Conservation (phyloP, 2,113 vertebrate species). For the Muscicapa adusta region DNA sequence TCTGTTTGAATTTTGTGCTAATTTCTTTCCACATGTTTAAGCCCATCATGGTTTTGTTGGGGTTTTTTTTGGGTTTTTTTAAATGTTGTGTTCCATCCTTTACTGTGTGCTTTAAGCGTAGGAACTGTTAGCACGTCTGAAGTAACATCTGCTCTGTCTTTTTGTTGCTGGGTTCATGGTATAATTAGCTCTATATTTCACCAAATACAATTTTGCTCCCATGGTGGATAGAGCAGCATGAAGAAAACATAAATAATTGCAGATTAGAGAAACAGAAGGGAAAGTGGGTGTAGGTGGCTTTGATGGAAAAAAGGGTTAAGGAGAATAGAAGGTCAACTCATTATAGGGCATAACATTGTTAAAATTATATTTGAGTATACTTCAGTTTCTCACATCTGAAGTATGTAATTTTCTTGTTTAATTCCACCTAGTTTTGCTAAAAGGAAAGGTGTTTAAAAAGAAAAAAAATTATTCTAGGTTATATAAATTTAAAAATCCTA, state of each 20-base stretch:
- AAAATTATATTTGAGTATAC: conserved; percentile 54
- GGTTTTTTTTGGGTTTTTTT: conserved; percentile 50
- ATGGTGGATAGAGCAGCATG: conserved; percentile 77
- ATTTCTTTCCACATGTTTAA: conserved; percentile 75
- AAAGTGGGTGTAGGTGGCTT: conserved; percentile 79
- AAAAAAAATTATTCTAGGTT: neutral
- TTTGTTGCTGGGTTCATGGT: conserved; percentile 81
- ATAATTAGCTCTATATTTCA: conserved; percentile 86
- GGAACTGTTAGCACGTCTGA: conserved; percentile 77
- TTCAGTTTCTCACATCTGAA: conserved; percentile 51
- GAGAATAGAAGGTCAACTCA: conserved; percentile 79
- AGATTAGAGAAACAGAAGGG: conserved; percentile 85
- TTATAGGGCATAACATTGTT: conserved; percentile 64
- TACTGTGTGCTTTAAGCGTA: conserved; percentile 70
- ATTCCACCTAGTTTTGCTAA: neutral
- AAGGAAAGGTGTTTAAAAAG: neutral
- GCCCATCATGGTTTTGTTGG: conserved; percentile 35
- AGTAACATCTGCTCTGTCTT: conserved; percentile 85
- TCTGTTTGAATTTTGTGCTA: conserved; percentile 67
- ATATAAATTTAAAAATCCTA: neutral
- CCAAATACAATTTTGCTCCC: conserved; percentile 82
- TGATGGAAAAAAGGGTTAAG: conserved; percentile 79
- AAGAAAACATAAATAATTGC: conserved; percentile 86
- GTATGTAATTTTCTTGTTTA: conserved; percentile 44
- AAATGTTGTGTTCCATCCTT: conserved; percentile 53